A percentile compares a stretch with the other conserved stretches of the same genome.
Evolutionary conservation across 2,888 invertebrate genomes (phyloP).

Genomic region (Cylindroiulus punctatus): DNA sequence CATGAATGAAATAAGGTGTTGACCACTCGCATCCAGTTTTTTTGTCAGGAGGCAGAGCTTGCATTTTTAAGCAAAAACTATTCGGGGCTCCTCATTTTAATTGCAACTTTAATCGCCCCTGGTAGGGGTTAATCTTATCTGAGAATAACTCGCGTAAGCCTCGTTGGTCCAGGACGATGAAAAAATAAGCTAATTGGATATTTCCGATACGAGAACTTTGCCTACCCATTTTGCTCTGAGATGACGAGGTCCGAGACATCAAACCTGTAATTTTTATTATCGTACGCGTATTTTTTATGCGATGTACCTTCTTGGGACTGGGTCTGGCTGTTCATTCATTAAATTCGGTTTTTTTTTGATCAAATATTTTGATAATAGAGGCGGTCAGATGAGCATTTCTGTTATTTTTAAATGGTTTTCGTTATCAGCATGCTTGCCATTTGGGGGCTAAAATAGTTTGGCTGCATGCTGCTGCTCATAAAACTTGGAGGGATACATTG

Average conservation of each 20-base stretch:
- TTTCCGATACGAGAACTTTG: not conserved
- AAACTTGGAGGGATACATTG: too few species aligned
- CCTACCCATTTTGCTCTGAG: not conserved
- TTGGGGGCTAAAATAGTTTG: not conserved
- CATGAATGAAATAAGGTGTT: constrained; percentile 19
- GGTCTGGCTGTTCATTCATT: constrained; percentile 42
- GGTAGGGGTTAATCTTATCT: constrained; percentile 4
- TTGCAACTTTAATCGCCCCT: not conserved
- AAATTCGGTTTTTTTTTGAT: not conserved
- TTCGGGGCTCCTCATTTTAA: not conserved
- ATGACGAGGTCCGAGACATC: constrained; percentile 1
- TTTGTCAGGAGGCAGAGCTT: not conserved
- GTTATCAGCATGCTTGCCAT: not conserved
- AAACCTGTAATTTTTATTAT: not conserved
- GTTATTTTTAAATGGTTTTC: constrained; percentile 18
- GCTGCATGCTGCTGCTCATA: too few species aligned
- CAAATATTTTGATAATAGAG: constrained; percentile 14
- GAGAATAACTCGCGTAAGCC: not conserved
- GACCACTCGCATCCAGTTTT: not conserved
- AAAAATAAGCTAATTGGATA: constrained; percentile 12
- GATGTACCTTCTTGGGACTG: not conserved
- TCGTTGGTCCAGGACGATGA: not conserved
- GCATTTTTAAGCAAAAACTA: not conserved
- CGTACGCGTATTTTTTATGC: not conserved
- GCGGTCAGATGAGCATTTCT: not conserved